phyloP scores from a whole-genome alignment of 1,140 invertebrate species.

The Acromyrmex charruanus region DNA sequence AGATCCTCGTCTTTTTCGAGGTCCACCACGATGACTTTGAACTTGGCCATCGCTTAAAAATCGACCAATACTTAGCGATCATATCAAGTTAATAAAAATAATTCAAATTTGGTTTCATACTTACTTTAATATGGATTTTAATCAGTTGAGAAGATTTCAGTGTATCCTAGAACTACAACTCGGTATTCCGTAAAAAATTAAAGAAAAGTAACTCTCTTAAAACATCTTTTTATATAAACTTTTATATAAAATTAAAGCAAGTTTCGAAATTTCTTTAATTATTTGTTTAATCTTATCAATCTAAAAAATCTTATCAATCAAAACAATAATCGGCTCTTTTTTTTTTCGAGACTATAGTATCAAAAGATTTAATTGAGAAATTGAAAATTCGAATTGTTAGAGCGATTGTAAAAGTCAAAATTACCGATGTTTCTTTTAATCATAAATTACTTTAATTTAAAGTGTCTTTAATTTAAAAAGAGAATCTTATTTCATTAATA shows the following conservation, averaged over 20 bases:
- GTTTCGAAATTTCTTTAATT: not conserved
- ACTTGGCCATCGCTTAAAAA: slow-evolving; percentile 79
- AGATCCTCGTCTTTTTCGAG: slow-evolving; percentile 80
- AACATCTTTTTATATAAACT: not conserved
- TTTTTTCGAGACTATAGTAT: not conserved
- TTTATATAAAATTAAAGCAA: not conserved
- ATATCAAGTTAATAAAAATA: not conserved
- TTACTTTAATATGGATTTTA: not conserved
- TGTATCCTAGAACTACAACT: not conserved
- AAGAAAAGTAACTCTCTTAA: not conserved
- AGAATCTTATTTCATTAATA: not conserved
- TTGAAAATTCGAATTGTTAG: not conserved
- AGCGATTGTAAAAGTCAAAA: slow-evolving; percentile 31
- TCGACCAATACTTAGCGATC: not conserved
- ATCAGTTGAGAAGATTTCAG: not conserved
- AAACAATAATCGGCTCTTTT: not conserved
- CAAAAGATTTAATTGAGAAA: not conserved
- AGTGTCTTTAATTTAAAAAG: not conserved
- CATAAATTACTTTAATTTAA: not conserved
- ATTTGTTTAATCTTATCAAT: not conserved
- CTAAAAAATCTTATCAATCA: not conserved
- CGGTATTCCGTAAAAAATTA: not conserved
- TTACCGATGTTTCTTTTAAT: not conserved
- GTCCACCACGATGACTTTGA: slow-evolving; percentile 78
- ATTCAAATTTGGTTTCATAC: not conserved